Conservation (phyloP, 2,113 vertebrate genomes). For the Crotalus horridus region DNA sequence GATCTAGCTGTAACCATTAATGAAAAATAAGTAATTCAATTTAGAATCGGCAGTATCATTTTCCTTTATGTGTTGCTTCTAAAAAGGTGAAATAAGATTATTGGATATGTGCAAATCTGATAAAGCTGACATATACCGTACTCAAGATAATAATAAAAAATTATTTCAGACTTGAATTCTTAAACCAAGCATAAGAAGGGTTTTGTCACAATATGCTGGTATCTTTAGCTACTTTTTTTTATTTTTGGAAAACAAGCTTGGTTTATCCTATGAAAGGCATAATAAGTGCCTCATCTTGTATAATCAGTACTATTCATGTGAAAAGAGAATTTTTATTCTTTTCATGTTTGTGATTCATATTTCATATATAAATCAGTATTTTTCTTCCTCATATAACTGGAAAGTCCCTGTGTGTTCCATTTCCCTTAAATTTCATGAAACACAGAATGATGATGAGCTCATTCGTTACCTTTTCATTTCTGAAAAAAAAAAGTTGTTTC, state of each 20-base stretch:
- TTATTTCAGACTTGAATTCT: not conserved
- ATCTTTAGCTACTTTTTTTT: not conserved
- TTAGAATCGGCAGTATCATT: slow-evolving; percentile 1
- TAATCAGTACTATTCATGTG: not conserved
- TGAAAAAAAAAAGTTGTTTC: not conserved
- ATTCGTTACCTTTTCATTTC: not conserved
- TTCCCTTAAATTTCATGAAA: not conserved
- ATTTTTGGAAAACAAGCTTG: not conserved
- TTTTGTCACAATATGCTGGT: not conserved
- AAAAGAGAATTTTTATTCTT: not conserved
- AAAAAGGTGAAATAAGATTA: not conserved
- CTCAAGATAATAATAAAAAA: not conserved
- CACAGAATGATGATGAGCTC: not conserved
- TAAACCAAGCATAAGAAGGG: not conserved
- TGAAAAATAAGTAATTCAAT: slow-evolving; percentile 7
- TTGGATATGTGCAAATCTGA: not conserved
- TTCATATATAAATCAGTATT: not conserved
- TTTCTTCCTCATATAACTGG: not conserved
- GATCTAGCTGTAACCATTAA: not conserved
- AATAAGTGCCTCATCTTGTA: not conserved
- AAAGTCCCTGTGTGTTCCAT: not conserved
- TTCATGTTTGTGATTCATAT: not conserved
- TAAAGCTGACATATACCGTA: slow-evolving; percentile 6
- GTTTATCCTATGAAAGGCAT: not conserved
- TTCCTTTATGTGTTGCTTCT: not conserved